These are phyloP conservation scores for Sepiola atlantica DNA, from an alignment of 2,888 invertebrate species.

Conservation along the genomic window DNA sequence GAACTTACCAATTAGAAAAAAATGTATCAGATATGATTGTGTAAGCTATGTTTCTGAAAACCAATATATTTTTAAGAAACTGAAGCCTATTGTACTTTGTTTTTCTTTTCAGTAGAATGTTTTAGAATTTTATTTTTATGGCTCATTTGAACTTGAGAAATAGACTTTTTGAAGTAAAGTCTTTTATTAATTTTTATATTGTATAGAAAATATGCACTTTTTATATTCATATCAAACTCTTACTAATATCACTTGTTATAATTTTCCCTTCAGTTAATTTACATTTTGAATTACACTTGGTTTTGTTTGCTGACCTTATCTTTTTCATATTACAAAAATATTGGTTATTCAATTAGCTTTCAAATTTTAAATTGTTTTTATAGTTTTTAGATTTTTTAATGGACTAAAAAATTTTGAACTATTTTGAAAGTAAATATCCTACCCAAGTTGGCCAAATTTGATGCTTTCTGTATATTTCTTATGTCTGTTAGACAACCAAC, in stretches of 20 bases:
- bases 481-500: not conserved
- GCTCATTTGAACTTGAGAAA: constrained; percentile 32
- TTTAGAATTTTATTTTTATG: not conserved
- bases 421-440: not conserved
- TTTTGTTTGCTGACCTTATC: not conserved
- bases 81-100: not conserved
- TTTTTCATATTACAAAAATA: constrained; percentile 15
- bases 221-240: not conserved
- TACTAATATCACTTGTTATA: not conserved
- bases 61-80: not conserved
- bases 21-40: not conserved
- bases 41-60: not conserved
- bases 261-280: not conserved
- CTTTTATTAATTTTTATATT: not conserved
- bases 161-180: not conserved
- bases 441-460: not conserved
- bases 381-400: not conserved
- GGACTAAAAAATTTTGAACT: not conserved
- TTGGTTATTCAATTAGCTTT: constrained; percentile 8
- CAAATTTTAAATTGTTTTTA: not conserved
- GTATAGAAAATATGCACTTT: not conserved
- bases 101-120: not conserved
- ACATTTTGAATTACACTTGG: not conserved
- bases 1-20: too few species aligned
- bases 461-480: not conserved